Base-by-base conservation (phyloP, 2,113 vertebrate species). In the Malurus alboscapulatus region DNA sequence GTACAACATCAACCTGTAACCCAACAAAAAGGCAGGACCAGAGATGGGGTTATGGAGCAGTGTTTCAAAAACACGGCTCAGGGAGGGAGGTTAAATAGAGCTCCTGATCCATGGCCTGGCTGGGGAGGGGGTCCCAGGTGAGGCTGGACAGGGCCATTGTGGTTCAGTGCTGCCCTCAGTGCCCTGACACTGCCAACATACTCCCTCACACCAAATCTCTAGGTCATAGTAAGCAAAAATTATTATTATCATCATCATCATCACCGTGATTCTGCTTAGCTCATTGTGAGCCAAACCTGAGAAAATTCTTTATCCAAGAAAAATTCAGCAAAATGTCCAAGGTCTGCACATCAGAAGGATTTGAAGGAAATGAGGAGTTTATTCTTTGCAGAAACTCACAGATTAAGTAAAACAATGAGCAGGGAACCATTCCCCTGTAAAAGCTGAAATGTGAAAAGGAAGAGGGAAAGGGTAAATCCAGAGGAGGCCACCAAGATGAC, bases 1-100 rank as follows among this genome's bases (percentile, higher is more conserved):
- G 45, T 59, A 22, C n/a, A 50, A 3, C 30, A 36, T 0, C 0
- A 9, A 2, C 5, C 48, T 36, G 21, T 1, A 1, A 26, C 16
- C 29, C 72, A 66, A 3, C 5, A 6, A 45, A 66, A 68, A 83
- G 7, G 4, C 8, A 83, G 18, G 13, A 29, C 22, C 9, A 48
- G 6, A n/a, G 2, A 0, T 0, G 0, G 3, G 6, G 17, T 30
- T 17, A 4, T 42, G 87, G 34, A 47, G 10, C 9, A 53, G 2
- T 1, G 4, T 12, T 32, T 16, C 67, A 27, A 7, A 5, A 62
- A 1, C 32, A 32, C 2, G 45, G 8, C 13, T 34, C 40, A 73
- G 3, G 2, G 2, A 10, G 1, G 3, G 1, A 11, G 38, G 10
- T 50, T 86, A 86, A 88, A 85, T 18, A 6, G 2, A 4, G 21